Conservation (phyloP, 2,888 invertebrate genomes). For the Punctoribates punctum region DNA sequence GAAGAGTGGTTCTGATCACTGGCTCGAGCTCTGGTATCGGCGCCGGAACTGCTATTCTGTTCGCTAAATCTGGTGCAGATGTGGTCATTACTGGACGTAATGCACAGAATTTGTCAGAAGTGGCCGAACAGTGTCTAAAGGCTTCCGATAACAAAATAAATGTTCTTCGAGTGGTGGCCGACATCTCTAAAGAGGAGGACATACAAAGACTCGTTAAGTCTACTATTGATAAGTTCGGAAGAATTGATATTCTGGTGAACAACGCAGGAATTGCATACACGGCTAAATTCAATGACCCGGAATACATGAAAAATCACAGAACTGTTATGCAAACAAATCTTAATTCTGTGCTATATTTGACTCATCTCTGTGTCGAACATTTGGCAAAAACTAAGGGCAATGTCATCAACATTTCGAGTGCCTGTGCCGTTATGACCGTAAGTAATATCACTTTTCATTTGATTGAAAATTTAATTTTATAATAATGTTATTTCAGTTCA, state of each 20-base stretch:
- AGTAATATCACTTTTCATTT: neutral
- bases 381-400: no score
- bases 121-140: no score
- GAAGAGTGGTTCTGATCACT: neutral
- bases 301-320: neutral
- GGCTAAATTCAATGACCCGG: neutral
- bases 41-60: no score
- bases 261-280: neutral
- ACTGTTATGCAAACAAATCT: neutral
- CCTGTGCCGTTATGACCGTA: neutral
- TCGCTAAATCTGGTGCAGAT: neutral
- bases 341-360: neutral
- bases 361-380: neutral
- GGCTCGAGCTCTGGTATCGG: neutral
- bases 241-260: no score
- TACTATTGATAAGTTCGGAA: no score
- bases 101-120: neutral
- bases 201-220: no score
- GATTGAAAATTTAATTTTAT: neutral
- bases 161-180: neutral
- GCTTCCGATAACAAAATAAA: neutral
- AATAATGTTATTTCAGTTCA: neutral
- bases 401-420: no score
- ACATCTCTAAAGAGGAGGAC: neutral
- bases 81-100: neutral